A percentile compares a stretch with the other conserved stretches of the same genome.
These are phyloP conservation scores for Notarius lentiginosus DNA, from an alignment of 2,113 vertebrate species.

Conservation along the genomic window DNA sequence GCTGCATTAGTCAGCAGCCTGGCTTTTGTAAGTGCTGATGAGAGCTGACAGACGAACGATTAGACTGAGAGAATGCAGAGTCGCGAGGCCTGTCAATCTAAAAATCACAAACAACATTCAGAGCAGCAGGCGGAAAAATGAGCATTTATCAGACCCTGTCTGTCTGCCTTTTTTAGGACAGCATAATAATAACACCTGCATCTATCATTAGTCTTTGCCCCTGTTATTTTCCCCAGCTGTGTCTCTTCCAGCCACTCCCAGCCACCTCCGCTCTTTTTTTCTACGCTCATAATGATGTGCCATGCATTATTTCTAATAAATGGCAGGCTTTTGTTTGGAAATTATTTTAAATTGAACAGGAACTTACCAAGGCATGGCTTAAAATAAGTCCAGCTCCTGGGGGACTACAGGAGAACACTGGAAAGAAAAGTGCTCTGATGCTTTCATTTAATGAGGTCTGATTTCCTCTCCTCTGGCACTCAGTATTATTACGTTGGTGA, in stretches of 20 bases:
- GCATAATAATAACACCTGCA: conserved; percentile 1
- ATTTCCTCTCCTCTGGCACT: not conserved
- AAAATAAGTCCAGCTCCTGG: not conserved
- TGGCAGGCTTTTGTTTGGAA: conserved; percentile 1
- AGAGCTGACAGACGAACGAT: conserved; percentile 25
- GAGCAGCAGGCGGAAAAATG: not conserved
- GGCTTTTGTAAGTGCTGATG: conserved; percentile 31
- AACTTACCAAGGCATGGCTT: not conserved
- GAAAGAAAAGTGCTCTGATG: not conserved
- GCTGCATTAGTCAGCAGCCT: conserved; percentile 40
- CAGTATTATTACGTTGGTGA: not conserved
- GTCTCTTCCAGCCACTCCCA: not conserved
- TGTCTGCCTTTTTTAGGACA: conserved; percentile 1
- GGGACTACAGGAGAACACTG: not conserved
- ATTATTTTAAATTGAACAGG: conserved; percentile 38
- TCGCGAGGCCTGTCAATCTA: not conserved
- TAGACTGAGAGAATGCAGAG: not conserved
- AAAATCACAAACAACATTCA: conserved; percentile 7
- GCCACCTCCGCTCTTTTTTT: conserved; percentile 12
- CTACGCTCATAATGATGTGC: not conserved
- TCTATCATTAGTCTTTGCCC: not conserved
- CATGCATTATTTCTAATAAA: conserved; percentile 44
- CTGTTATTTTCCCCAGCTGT: conserved; percentile 9
- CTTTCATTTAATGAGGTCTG: conserved; percentile 7
- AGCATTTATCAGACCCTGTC: not conserved